Evolutionary conservation across 2,113 vertebrate genomes (phyloP), one percentile per base, ranked within the genome.

Genomic region (Gadus macrocephalus): DNA sequence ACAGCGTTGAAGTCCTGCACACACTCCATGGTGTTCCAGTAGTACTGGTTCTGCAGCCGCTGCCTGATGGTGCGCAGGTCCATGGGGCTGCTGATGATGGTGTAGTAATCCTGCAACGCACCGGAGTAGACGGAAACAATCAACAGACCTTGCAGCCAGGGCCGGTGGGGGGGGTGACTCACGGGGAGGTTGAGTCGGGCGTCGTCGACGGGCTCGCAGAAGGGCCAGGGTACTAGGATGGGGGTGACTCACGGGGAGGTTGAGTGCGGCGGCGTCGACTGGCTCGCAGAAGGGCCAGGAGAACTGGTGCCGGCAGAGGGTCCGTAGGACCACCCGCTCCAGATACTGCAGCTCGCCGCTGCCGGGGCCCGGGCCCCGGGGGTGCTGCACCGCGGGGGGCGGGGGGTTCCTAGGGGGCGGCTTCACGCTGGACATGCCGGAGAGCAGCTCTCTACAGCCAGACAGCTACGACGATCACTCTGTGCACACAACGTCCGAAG

Each of bases 261-360:
- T 85, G 35, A 98, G 86, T 4, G 86, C 86, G 69, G 90, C 93
- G 20, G 96, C 96, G 84, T 98, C 96, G n/a, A 98, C 96, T 55
- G 96, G 96, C 59, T 93, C 90, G 5, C 92, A 95, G 84, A 98
- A 98, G 0, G 96, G 96, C 95, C 96, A 98, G 1, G 96, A 95
- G 55, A 95, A 94, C 2, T 90, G 87, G 80, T 98, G 96, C 42
- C 68, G 91, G 96, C 94, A 97, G 67, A 98, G 67, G 6, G 92
- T 89, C 90, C 91, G 94, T 76, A 98, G 81, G 62, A 94, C 94
- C 68, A 94, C 91, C 69, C 85, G 95, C 68, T 96, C 92, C 69
- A 98, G 86, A 85, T 93, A 97, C 70, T 94, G 94, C 3, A 98
- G 92, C 35, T 97, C 95, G 82, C 96, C 98, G 62, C 96, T 98